Base-by-base conservation (phyloP, 2,888 invertebrate genomes). In the Nezara viridula region DNA sequence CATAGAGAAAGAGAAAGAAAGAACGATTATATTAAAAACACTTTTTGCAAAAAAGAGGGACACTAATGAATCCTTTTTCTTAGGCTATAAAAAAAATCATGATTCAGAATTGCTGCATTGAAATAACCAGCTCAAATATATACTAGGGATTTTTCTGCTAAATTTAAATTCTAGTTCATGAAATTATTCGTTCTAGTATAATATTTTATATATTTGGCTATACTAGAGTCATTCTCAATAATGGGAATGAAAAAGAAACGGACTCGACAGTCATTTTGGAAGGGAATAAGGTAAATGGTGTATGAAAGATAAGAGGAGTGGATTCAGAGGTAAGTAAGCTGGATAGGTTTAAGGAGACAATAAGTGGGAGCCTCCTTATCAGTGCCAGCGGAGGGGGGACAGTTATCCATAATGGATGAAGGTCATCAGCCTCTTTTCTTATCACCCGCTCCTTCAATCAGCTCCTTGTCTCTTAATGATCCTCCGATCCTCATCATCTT, bases 391-490 rank as follows among this genome's bases (percentile, higher is more conserved):
- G 16, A 16, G 24, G 40, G n/a, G 10, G 40, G 44, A 3, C 14
- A 16, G 81, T 44, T 81, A 81, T 81, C 81, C 81, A 81, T 81
- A 81, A 81, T 81, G 81, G 81, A 81, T 81, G n/a, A 81, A 81
- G 81, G 81, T 81, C 81, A 81, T 81, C 81, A 81, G 44, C 40
- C 44, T 47, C 32, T n/a, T 81, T 12, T 44, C 81, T 81, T 81
- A 81, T 81, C 81, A n/a, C 40, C 81, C 47, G 60, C 81, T 81
- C 77, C 77, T 66, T 66, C 66, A 44, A 77, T 77, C 77, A 40
- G 37, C 77, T 77, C 81, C 44, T 81, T 47, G 44, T 40, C 44
- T 24, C 81, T 81, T 81, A 81, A 81, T 81, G 81, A 81, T n/a
- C 44, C 81, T 47, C 81, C 81, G 4, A 47, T 81, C n/a, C 81